Percentiles rank a stretch among this genome's conserved stretches.
These are phyloP conservation scores for Nemopilema nomurai DNA, from an alignment of 30 jellyfish, hydroid and myxozoan species.

Conservation along the genomic window DNA sequence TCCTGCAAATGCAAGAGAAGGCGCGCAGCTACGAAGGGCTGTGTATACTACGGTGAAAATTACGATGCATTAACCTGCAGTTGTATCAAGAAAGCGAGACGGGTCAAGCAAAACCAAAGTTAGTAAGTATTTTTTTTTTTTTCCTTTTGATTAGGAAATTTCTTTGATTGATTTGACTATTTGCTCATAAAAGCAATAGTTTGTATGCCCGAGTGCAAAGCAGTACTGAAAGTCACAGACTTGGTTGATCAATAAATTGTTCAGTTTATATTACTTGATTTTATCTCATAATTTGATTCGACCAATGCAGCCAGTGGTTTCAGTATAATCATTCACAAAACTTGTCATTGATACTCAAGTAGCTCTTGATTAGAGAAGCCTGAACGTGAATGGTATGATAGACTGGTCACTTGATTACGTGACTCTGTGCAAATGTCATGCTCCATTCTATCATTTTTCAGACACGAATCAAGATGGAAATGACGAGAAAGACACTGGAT, in stretches of 20 bases:
- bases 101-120: background rate
- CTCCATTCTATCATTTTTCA: background rate
- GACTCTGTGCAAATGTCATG: too few relatives aligned
- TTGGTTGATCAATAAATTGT: background rate
- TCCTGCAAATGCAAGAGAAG: slow-evolving; percentile 34
- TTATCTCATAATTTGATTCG: too few relatives aligned
- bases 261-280: too few relatives aligned
- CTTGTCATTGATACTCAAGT: too few relatives aligned
- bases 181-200: background rate
- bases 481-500: background rate
- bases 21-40: background rate
- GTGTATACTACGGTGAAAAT: slow-evolving; percentile 3
- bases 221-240: too few relatives aligned
- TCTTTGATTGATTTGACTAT: background rate
- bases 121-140: background rate
- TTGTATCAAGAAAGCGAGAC: slow-evolving; percentile 12
- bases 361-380: too few relatives aligned
- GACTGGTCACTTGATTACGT: background rate
- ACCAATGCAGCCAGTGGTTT: too few relatives aligned
- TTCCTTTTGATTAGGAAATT: background rate
- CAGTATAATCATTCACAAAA: too few relatives aligned
- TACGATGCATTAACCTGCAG: slow-evolving; percentile 36
- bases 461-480: background rate
- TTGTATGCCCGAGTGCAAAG: too few relatives aligned
- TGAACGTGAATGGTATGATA: too few relatives aligned